Conservation (phyloP, 2,888 invertebrate species). For the Invenusta paracnida region DNA sequence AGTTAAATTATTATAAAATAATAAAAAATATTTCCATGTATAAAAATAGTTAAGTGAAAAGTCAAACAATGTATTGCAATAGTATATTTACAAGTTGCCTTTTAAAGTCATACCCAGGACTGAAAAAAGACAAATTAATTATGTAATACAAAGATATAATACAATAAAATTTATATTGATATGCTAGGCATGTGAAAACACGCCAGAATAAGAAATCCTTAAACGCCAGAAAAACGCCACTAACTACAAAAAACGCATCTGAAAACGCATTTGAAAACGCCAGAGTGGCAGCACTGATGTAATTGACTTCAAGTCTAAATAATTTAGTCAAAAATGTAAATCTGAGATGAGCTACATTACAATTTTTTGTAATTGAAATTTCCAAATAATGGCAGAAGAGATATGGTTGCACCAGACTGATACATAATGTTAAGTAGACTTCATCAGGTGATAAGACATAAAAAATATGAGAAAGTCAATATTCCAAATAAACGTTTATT, state of each 20-base stretch:
- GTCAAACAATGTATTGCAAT: slow-evolving; percentile 20
- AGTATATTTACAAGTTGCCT: slow-evolving; percentile 2
- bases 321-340: too few species aligned
- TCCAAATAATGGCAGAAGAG: too few species aligned
- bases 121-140: slow-evolving; percentile 1
- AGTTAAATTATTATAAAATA: neutral
- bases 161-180: neutral
- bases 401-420: too few species aligned
- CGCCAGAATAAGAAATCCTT: slow-evolving; percentile 9
- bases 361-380: too few species aligned
- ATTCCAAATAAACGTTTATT: too few species aligned
- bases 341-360: too few species aligned
- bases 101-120: neutral
- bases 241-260: slow-evolving; percentile 19
- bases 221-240: neutral
- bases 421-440: too few species aligned
- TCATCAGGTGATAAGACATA: too few species aligned
- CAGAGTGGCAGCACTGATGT: too few species aligned
- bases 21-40: slow-evolving; percentile 17
- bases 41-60: slow-evolving; percentile 18
- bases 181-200: neutral
- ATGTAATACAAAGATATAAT: slow-evolving; percentile 12
- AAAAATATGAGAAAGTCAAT: too few species aligned
- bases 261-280: too few species aligned
- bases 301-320: too few species aligned